These are phyloP conservation scores for Hirundichthys speculiger DNA, from an alignment of 2,113 vertebrate species.

Conservation along the genomic window DNA sequence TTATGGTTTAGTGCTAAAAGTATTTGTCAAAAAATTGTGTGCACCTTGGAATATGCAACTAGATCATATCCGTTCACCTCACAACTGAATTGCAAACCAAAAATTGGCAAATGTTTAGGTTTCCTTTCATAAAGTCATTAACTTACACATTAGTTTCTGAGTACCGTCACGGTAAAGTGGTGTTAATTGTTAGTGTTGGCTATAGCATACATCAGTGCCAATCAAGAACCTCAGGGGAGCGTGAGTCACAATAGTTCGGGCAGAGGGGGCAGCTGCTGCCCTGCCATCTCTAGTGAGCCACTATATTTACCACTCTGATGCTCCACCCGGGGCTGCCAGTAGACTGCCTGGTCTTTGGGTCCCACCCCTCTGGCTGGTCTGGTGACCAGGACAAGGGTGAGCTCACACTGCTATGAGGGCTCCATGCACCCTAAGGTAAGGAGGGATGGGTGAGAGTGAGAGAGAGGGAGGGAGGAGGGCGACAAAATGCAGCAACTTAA, in stretches of 20 bases:
- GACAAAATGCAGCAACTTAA: slow-evolving; percentile 96
- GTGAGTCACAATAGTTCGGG: slow-evolving; percentile 47
- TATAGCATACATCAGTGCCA: slow-evolving; percentile 45
- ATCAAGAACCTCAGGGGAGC: slow-evolving; percentile 38
- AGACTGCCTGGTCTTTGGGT: slow-evolving; percentile 97
- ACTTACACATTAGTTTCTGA: not conserved
- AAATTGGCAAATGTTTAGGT: too few species aligned
- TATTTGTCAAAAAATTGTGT: too few species aligned
- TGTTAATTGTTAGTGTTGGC: slow-evolving; percentile 14
- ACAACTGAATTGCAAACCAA: too few species aligned
- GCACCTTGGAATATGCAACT: too few species aligned
- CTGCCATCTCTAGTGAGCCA: slow-evolving; percentile 72
- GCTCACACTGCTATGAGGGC: slow-evolving; percentile 94
- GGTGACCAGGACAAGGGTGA: slow-evolving; percentile 94
- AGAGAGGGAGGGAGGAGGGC: slow-evolving; percentile 84
- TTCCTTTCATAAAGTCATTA: too few species aligned
- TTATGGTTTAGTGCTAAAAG: too few species aligned
- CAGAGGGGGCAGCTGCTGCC: slow-evolving; percentile 60
- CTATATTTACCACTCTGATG: slow-evolving; percentile 99
- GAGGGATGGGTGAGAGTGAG: slow-evolving; percentile 87
- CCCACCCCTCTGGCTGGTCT: slow-evolving; percentile 96
- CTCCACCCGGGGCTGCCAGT: slow-evolving; percentile 95
- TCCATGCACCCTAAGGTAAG: slow-evolving; percentile 98
- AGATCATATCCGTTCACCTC: too few species aligned
- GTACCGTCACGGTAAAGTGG: slow-evolving; percentile 10